Evolutionary conservation across 2,113 vertebrate genomes (phyloP).

Genomic region (Heteronetta atricapilla): DNA sequence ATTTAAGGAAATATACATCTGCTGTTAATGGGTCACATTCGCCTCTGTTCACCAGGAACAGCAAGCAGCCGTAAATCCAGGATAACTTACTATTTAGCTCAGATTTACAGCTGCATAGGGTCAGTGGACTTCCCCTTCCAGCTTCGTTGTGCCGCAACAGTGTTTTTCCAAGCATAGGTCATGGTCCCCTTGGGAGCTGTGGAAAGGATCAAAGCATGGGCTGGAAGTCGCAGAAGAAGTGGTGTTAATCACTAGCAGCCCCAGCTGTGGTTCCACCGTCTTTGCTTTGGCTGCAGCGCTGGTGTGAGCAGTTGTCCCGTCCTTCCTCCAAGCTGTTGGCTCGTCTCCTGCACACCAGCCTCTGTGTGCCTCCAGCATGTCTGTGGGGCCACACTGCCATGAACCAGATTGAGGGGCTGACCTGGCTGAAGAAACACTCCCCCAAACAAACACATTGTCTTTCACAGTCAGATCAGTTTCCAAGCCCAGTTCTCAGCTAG

Average conservation of each 20-base stretch:
- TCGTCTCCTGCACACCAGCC: neutral
- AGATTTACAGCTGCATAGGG: neutral
- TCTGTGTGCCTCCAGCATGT: neutral
- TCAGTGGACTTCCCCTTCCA: neutral
- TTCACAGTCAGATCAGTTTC: neutral
- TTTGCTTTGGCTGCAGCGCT: rapidly evolving
- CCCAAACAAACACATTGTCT: rapidly evolving
- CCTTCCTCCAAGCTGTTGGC: rapidly evolving
- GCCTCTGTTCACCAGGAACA: neutral
- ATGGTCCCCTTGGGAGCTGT: neutral
- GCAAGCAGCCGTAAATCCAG: neutral
- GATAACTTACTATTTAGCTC: neutral
- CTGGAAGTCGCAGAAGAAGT: neutral
- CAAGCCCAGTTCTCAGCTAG: neutral
- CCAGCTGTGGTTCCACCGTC: rapidly evolving
- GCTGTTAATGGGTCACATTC: neutral
- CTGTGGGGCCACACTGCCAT: neutral
- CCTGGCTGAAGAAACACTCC: neutral
- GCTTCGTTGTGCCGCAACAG: neutral
- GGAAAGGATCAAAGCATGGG: neutral
- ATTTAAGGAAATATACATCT: neutral
- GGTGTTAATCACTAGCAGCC: neutral
- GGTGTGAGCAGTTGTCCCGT: neutral
- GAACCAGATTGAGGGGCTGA: rapidly evolving
- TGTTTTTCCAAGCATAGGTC: neutral